These are phyloP conservation scores for Synanthedon formicaeformis DNA, from an alignment of 2,888 invertebrate species.

Conservation along the genomic window DNA sequence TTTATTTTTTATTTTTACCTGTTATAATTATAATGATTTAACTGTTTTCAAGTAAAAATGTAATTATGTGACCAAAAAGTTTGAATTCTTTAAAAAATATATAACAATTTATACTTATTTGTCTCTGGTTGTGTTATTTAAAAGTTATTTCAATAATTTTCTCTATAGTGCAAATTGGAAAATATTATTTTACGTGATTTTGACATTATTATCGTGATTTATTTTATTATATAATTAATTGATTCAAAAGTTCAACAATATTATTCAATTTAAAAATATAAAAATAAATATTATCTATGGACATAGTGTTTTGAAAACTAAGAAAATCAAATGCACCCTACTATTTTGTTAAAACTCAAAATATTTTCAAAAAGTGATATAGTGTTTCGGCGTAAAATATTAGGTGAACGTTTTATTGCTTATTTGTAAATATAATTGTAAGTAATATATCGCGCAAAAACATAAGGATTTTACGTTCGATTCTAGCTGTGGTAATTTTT, in stretches of 20 bases:
- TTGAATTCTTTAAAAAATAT: no score
- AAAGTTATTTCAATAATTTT: constrained; percentile 1
- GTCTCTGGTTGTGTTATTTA: not conserved
- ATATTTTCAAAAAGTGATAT: not conserved
- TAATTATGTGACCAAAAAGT: no score
- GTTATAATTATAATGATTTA: no score
- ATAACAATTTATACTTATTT: not conserved
- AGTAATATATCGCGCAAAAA: constrained; percentile 15
- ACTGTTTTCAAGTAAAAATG: no score
- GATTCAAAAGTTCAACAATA: no score
- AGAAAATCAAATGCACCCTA: not conserved
- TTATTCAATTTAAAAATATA: no score
- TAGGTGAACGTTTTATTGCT: constrained; percentile 6
- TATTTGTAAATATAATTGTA: constrained; percentile 18
- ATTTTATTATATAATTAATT: no score
- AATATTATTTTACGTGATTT: constrained; percentile 1
- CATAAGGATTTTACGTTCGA: constrained; percentile 1
- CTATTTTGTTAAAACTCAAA: not conserved
- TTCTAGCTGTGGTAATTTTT: constrained; percentile 23
- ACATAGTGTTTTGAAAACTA: not conserved
- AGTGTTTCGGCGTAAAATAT: constrained; percentile 1
- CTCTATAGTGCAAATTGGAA: not conserved
- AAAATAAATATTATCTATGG: no score
- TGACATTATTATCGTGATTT: not conserved
- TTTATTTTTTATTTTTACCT: no score